These are phyloP conservation scores for Perccottus glenii DNA, from an alignment of 2,113 vertebrate species.

Conservation along the genomic window DNA sequence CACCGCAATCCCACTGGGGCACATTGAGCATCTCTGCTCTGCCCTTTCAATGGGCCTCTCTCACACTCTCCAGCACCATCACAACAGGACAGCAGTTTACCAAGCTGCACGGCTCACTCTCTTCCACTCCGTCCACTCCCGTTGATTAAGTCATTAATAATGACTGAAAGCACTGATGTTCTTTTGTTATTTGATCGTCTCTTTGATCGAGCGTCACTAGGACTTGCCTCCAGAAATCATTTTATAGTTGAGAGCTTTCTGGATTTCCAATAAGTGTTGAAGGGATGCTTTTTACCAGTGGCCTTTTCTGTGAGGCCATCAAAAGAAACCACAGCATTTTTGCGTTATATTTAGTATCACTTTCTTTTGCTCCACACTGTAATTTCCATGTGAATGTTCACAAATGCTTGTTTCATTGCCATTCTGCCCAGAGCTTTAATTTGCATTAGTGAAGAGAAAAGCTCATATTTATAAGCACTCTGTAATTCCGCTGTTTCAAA, in stretches of 20 bases:
- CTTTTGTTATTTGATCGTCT: neutral
- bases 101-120: slow-evolving; percentile 10
- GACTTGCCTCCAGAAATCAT: neutral
- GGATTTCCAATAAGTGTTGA: slow-evolving; percentile 2
- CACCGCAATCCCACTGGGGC: slow-evolving; percentile 38
- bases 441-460: slow-evolving; percentile 56
- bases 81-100: slow-evolving; percentile 29
- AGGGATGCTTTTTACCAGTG: neutral
- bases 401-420: neutral
- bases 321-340: slow-evolving; percentile 41
- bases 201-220: neutral
- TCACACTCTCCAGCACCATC: slow-evolving; percentile 16
- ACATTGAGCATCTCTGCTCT: slow-evolving; percentile 22
- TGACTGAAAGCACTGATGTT: neutral
- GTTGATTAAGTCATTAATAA: slow-evolving; percentile 8
- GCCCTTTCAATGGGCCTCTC: slow-evolving; percentile 48
- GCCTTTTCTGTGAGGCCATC: slow-evolving; percentile 13
- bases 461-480: slow-evolving; percentile 61
- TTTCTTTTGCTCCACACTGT: slow-evolving; percentile 47
- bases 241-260: neutral
- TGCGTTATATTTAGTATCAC: slow-evolving; percentile 61
- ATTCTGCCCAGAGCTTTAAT: slow-evolving; percentile 36
- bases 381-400: slow-evolving; percentile 43
- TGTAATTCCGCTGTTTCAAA: slow-evolving; percentile 17
- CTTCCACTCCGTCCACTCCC: neutral